phyloP scores from a whole-genome alignment of 2,113 vertebrate species.

The Sitta europaea region DNA sequence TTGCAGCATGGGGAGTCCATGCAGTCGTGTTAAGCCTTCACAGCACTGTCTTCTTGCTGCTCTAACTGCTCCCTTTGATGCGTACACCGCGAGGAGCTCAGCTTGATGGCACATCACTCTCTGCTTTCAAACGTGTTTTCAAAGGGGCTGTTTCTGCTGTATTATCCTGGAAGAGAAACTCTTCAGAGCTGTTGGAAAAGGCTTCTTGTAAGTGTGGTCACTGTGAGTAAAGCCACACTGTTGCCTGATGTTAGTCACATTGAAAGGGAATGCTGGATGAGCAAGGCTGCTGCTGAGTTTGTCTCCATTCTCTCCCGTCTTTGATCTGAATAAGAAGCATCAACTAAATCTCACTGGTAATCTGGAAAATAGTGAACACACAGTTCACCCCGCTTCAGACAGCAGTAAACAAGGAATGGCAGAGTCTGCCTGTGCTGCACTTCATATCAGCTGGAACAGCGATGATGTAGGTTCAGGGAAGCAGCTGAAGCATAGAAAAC shows the following conservation, averaged over 20 bases:
- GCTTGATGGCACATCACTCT: neutral
- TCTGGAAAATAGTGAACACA: neutral
- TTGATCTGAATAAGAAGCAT: slow-evolving; percentile 20
- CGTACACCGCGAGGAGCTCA: neutral
- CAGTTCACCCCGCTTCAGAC: neutral
- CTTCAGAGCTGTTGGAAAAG: neutral
- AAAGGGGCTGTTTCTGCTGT: neutral
- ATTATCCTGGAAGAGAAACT: neutral
- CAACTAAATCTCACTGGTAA: neutral
- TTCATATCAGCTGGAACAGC: neutral
- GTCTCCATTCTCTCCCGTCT: neutral
- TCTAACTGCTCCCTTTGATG: slow-evolving; percentile 23
- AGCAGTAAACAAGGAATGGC: neutral
- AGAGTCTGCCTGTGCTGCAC: neutral
- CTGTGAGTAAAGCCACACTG: neutral
- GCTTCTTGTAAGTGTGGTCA: neutral
- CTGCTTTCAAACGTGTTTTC: neutral
- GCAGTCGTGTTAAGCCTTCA: neutral
- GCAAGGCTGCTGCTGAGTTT: slow-evolving; percentile 1
- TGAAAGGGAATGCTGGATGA: slow-evolving; percentile 30
- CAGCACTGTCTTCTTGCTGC: neutral
- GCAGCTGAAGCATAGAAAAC: neutral
- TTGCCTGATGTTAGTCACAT: fast-evolving
- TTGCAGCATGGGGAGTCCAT: neutral
- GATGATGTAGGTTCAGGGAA: neutral